A percentile compares a stretch with the other conserved stretches of the same genome.
These are phyloP conservation scores for Dysdera silvatica DNA, from an alignment of 1,140 invertebrate genomes.

Conservation along the genomic window DNA sequence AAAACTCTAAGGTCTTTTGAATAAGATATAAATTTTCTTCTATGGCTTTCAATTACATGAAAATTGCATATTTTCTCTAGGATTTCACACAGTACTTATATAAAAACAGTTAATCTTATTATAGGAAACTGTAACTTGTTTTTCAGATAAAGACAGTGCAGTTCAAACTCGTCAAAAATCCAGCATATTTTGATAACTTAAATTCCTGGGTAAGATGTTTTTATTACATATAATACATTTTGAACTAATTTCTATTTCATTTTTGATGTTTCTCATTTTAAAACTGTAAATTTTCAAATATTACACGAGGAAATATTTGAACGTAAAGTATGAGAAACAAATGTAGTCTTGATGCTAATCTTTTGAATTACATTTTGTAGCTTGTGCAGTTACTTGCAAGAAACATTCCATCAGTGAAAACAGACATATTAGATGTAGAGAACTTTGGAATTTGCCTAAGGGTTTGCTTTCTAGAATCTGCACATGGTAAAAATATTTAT, in stretches of 20 bases:
- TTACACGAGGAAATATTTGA: not conserved
- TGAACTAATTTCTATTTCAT: not conserved
- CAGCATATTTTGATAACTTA: constrained; percentile 77
- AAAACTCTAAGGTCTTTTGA: too few relatives aligned
- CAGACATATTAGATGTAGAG: constrained; percentile 74
- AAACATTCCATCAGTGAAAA: constrained; percentile 62
- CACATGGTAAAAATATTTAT: constrained; percentile 39
- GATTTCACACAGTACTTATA: too few relatives aligned
- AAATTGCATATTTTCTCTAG: too few relatives aligned
- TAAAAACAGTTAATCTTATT: too few relatives aligned
- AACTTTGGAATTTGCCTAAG: constrained; percentile 68
- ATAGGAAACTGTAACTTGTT: too few relatives aligned
- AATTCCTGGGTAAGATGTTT: constrained; percentile 65
- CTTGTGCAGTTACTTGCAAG: constrained; percentile 86
- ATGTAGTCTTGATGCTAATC: constrained; percentile 6
- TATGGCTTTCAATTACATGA: too few relatives aligned
- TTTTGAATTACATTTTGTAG: constrained; percentile 45
- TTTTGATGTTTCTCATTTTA: not conserved
- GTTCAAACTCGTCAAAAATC: too few relatives aligned
- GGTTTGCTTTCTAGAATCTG: constrained; percentile 72
- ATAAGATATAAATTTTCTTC: too few relatives aligned
- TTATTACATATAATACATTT: constrained; percentile 13
- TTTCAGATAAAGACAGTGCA: too few relatives aligned
- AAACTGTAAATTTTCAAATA: not conserved
- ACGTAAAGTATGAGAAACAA: constrained; percentile 1